Conservation (phyloP, 2,113 vertebrate genomes). For the Tichodroma muraria region DNA sequence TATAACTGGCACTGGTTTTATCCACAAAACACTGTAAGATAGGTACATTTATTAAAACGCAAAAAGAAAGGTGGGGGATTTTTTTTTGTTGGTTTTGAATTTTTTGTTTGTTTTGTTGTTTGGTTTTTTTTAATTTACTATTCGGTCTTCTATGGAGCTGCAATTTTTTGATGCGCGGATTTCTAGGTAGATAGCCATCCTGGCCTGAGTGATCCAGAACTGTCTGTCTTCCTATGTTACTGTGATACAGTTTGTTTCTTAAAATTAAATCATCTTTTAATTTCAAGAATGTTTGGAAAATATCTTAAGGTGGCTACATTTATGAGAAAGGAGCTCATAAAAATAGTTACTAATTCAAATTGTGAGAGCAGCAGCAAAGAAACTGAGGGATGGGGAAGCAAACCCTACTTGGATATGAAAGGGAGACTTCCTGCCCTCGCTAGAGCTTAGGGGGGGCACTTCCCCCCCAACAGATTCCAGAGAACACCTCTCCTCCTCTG, state of each 20-base stretch:
- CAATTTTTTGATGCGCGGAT: not conserved
- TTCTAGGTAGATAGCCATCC: not conserved
- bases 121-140: not conserved
- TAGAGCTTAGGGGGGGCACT: not conserved
- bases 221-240: not conserved
- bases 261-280: not conserved
- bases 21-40: not conserved
- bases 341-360: not conserved
- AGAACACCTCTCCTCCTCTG: not conserved
- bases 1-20: not conserved
- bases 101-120: not conserved
- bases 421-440: not conserved
- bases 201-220: not conserved
- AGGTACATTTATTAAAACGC: not conserved
- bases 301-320: not conserved
- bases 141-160: not conserved
- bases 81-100: not conserved
- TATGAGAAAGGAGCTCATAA: not conserved
- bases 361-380: not conserved
- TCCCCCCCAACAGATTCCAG: not conserved
- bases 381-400: not conserved
- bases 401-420: not conserved
- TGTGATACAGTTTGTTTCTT: not conserved
- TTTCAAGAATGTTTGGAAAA: not conserved
- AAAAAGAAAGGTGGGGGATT: not conserved